Conservation (phyloP, 2,888 invertebrate genomes). For the Colletes collaris region DNA sequence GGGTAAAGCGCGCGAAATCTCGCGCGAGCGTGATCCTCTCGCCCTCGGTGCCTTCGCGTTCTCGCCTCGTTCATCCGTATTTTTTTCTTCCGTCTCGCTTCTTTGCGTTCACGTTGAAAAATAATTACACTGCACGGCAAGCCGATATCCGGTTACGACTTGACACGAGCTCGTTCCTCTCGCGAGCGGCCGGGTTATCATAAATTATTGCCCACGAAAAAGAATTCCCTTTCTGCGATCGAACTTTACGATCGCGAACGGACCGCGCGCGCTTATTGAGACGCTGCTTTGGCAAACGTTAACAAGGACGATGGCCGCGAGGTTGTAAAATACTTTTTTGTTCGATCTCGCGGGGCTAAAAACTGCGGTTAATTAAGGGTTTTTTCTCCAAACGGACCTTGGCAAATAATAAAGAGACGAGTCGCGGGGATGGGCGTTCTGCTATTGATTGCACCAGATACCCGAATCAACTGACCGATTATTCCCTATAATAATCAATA, state of each 20-base stretch:
- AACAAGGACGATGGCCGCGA: conserved; percentile 42
- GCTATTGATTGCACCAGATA: no score
- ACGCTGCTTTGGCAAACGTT: conserved; percentile 45
- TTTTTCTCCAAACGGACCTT: no score
- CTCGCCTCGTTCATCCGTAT: neutral
- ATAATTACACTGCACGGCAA: conserved; percentile 56
- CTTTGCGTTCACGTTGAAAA: conserved; percentile 30
- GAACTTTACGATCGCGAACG: conserved; percentile 50
- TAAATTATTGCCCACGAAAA: conserved; percentile 53
- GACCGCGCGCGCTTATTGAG: conserved; percentile 48
- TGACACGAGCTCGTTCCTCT: conserved; percentile 43
- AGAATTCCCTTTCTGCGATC: conserved; percentile 48
- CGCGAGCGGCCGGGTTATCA: conserved; percentile 38
- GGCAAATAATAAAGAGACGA: no score
- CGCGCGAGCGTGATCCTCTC: conserved; percentile 6
- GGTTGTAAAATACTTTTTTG: conserved; percentile 20
- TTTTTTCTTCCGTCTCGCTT: neutral
- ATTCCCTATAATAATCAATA: no score
- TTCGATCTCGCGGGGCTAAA: conserved; percentile 15
- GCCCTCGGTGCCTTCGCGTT: conserved; percentile 13
- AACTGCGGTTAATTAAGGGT: neutral
- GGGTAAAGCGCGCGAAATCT: conserved; percentile 56
- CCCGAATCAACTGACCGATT: no score
- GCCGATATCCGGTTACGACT: conserved; percentile 51
- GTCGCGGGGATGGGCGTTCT: no score